Base-by-base conservation (phyloP, 2,888 invertebrate genomes). In the Orchesella flavescens region DNA sequence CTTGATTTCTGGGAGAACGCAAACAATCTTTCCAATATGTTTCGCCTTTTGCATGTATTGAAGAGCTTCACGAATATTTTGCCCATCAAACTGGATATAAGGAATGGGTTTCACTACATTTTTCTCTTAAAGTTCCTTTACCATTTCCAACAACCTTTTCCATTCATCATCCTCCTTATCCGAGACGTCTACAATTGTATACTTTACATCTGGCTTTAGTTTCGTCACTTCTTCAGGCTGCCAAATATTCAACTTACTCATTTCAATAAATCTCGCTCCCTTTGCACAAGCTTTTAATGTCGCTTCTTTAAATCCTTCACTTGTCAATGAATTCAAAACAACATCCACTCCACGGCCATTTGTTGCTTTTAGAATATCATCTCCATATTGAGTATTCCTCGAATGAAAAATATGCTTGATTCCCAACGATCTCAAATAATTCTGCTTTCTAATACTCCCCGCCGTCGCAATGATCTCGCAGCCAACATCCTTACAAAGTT, bases 21-120 rank as follows among this genome's bases (percentile, higher is more conserved):
- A 74, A 4, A 84, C 82, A 53, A 84, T 72, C 53, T 84, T 84
- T n/a, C 84, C 84, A 69, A 84, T 82, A 46, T 84, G 84, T 34
- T 84, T 82, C 17, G 81, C 84, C 43, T 84, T 82, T 24, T 77
- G 74, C 9, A 84, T 55, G 43, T 84, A 74, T 7, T 72, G 34
- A 2, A 84, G 65, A 13, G 84, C 84, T 17, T 59, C 77, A 3
- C 74, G 61, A 19, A 71, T 34, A 13, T 82, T 59, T 0, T 63
- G 23, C n/a, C 59, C 66, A 9, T 77, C 68, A 53, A 84, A 84
- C 9, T 61, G 10, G 0, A 65, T 63, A 46, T 73, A 71, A 13
- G 84, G 84, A 10, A 84, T 17, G 9, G 78, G 61, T 23, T 43
- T 23, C 21, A 78, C 34, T 0, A 49, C 1, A 0, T 46, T 57